Evolutionary conservation across 2,888 invertebrate genomes (phyloP), one percentile per base, ranked within the genome.

Genomic region (Ophion slaviceki): DNA sequence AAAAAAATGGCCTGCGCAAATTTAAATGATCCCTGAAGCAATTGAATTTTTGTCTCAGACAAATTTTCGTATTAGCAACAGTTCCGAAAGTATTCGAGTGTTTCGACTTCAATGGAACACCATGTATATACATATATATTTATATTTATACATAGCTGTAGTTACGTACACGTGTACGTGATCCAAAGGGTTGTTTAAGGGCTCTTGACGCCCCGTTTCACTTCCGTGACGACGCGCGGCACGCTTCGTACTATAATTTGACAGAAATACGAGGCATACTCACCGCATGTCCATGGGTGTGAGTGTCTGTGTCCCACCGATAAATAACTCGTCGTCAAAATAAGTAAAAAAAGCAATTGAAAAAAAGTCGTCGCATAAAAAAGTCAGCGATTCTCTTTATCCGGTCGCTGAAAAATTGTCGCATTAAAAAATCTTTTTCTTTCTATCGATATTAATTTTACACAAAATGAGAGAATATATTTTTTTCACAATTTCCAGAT

Each of bases 101-200:
- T 53, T 14, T 53, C 53, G 53, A 53, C 11, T 14, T 11, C 4
- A 53, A 53, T 28, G 7, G 70, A 47, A 70, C 70, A 53, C 47
- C 75, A 62, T 45, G 62, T 64, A 45, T 47, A 24, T 24, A 10
- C 17, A 28, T 17, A 20, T 28, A 62, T 75, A 64, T 64, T 62
- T 53, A 32, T 72, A 45, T 67, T 53, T 53, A 53, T 53, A 53
- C 53, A 53, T 14, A 3, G 20, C 61, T 20, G 24, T 61, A 61
- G 61, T 7, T 24, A n/a, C 67, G 77, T 64, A 64, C 40, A 28
- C 57, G 71, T 71, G 71, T 74, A 59, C 57, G 24, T 61, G 45
- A 78, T 20, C 64, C 10, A 85, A 85, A 85, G 84, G 84, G 84
- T 81, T 85, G 61, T 77, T 81, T 64, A 57, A 53, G 45, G 59